A percentile compares a stretch with the other conserved stretches of the same genome.
Conservation (phyloP, 2,888 invertebrate species). For the Arctia plantaginis region DNA sequence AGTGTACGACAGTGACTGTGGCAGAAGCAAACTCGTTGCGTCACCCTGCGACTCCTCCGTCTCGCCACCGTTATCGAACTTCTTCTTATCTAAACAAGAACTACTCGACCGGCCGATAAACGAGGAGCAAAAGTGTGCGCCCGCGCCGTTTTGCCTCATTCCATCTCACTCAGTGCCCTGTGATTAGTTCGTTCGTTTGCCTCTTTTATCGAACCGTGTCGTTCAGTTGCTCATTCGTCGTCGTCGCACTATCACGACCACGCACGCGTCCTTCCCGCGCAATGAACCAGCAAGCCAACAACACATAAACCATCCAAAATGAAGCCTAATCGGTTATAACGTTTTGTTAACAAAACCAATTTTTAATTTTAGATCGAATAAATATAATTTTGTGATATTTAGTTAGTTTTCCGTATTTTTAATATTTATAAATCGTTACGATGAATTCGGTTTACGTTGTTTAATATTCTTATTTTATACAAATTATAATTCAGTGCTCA, state of each 20-base stretch:
- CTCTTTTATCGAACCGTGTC: conserved; percentile 54
- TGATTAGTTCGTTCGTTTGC: conserved; percentile 77
- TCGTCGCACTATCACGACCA: conserved; percentile 78
- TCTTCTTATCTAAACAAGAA: conserved; percentile 82
- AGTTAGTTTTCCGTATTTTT: conserved; percentile 81
- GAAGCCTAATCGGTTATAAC: conserved; percentile 86
- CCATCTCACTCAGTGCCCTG: conserved; percentile 72
- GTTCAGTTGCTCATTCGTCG: conserved; percentile 81
- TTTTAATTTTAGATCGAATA: conserved; percentile 83
- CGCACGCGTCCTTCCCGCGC: conserved; percentile 75
- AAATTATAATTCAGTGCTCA: conserved; percentile 78
- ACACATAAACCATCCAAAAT: conserved; percentile 86
- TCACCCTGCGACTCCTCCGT: conserved; percentile 57
- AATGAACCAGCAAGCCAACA: conserved; percentile 84
- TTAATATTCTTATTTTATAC: conserved; percentile 74
- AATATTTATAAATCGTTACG: conserved; percentile 79
- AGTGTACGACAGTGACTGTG: conserved; percentile 48
- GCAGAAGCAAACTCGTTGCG: conserved; percentile 56
- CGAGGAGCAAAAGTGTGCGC: conserved; percentile 84
- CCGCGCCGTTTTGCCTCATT: conserved; percentile 83
- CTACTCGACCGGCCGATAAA: conserved; percentile 79
- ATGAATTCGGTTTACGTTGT: conserved; percentile 81
- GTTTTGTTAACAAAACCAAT: conserved; percentile 78
- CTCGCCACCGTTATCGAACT: conserved; percentile 74
- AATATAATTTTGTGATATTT: conserved; percentile 85